Conservation (phyloP, 2,888 invertebrate genomes). For the Sarcophaga rosellei region DNA sequence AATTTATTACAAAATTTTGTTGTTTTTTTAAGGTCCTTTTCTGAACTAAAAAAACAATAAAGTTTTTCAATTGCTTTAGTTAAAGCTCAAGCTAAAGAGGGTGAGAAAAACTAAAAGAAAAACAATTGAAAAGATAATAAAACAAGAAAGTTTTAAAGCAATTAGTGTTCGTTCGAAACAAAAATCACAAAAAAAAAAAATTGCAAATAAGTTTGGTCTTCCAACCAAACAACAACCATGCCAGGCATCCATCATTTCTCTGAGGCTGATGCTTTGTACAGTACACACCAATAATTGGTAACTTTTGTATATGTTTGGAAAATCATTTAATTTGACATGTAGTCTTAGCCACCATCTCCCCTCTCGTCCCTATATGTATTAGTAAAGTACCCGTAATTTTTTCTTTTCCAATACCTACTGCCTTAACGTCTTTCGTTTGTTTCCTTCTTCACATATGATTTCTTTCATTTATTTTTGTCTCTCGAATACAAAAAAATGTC, state of each 20-base stretch:
- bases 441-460: no score
- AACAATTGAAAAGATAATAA: not conserved
- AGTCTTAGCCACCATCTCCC: not conserved
- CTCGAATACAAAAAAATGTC: not conserved
- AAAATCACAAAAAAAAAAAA: not conserved
- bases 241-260: not conserved
- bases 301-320: not conserved
- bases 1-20: constrained; percentile 19
- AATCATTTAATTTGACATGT: constrained; percentile 24
- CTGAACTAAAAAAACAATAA: not conserved
- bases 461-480: no score
- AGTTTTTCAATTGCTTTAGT: constrained; percentile 8
- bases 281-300: constrained; percentile 1
- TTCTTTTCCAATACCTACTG: no score
- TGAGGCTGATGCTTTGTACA: no score
- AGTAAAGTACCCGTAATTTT: not conserved
- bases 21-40: not conserved
- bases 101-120: not conserved
- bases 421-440: not conserved
- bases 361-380: not conserved
- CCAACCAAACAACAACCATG: not conserved
- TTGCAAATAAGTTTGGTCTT: not conserved
- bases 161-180: not conserved
- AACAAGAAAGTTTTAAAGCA: constrained; percentile 14
- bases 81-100: not conserved